phyloP scores from a whole-genome alignment of 1,140 invertebrate genomes.

The Platyura marginata region DNA sequence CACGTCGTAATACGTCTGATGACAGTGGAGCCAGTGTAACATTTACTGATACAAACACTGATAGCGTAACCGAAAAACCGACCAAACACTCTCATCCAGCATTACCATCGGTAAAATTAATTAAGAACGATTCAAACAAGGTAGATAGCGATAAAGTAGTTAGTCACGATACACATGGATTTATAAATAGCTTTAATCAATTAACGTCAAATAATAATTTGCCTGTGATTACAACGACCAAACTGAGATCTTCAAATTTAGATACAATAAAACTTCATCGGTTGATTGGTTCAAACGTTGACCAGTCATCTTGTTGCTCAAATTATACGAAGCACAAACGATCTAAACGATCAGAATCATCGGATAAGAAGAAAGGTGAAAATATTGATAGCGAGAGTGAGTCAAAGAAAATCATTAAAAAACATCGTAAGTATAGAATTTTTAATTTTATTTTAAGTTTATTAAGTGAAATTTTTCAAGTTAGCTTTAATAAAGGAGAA shows the following conservation, averaged over 20 bases:
- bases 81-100: too few species aligned
- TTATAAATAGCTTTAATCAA: constrained; percentile 6
- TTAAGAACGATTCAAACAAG: not conserved
- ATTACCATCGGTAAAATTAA: constrained; percentile 1
- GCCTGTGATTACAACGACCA: constrained; percentile 5
- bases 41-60: constrained; percentile 13
- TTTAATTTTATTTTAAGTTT: too few species aligned
- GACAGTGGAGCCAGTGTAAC: constrained; percentile 23
- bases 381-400: too few species aligned
- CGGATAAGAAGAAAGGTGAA: too few species aligned
- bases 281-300: too few species aligned
- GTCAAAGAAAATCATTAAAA: too few species aligned
- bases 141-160: constrained; percentile 2
- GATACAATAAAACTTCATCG: not conserved
- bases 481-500: too few species aligned
- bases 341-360: too few species aligned
- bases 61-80: not conserved
- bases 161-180: constrained; percentile 1
- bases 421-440: too few species aligned
- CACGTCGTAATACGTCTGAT: constrained; percentile 21
- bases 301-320: too few species aligned
- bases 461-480: too few species aligned
- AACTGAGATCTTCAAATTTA: not conserved
- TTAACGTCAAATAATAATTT: constrained; percentile 3
- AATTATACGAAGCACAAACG: too few species aligned